Conservation (phyloP, 2,797 vertebrate species). For the Valencia hispanica region DNA sequence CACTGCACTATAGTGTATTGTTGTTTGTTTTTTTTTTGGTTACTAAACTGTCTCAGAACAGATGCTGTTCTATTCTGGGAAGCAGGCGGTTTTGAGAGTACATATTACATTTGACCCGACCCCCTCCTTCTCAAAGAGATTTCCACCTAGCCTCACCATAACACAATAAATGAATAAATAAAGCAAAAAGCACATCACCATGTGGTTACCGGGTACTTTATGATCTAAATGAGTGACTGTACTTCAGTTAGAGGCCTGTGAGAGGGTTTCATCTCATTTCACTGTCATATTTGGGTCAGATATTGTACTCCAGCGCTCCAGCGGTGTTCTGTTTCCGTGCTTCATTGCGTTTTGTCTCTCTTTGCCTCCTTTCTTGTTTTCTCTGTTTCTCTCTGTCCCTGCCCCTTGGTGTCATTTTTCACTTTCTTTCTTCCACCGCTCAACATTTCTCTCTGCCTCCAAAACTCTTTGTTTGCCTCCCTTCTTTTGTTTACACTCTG, state of each 20-base stretch:
- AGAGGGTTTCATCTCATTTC: conserved; percentile 37
- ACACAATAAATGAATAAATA: background rate
- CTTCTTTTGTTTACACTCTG: conserved; percentile 26
- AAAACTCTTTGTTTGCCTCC: conserved; percentile 10
- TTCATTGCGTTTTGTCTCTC: conserved; percentile 25
- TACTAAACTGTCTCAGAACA: background rate
- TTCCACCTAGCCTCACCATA: background rate
- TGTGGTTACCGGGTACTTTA: conserved; percentile 20
- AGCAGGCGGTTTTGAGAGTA: conserved; percentile 1
- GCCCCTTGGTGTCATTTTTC: conserved; percentile 34
- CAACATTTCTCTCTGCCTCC: conserved; percentile 25
- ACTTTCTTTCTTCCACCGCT: conserved; percentile 6
- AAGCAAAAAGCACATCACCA: conserved; percentile 16
- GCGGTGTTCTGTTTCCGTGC: conserved; percentile 39
- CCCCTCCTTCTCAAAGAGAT: conserved; percentile 1
- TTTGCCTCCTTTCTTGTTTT: conserved; percentile 33
- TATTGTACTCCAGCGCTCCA: conserved; percentile 37
- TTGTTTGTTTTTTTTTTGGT: background rate
- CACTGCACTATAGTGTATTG: background rate
- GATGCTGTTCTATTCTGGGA: conserved; percentile 17
- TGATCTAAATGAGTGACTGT: conserved; percentile 37
- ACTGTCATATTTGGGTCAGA: conserved; percentile 67
- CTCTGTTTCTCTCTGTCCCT: conserved; percentile 28
- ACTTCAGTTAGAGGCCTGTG: conserved; percentile 16
- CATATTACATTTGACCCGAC: background rate